Evolutionary conservation across 2,113 vertebrate genomes (phyloP).

Genomic region (Condylura cristata): DNA sequence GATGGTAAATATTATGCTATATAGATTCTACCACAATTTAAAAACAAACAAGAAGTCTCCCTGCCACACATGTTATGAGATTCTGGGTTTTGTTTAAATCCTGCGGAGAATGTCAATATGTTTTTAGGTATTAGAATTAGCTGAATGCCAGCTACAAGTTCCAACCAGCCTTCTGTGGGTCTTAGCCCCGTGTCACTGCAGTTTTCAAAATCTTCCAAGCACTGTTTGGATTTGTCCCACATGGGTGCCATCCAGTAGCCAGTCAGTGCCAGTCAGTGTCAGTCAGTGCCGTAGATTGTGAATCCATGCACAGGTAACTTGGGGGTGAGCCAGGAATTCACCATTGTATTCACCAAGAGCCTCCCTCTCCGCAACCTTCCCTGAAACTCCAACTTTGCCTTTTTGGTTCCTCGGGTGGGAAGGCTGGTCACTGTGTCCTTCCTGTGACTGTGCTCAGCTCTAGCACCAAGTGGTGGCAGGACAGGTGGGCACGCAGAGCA

Average conservation of each 20-base stretch:
- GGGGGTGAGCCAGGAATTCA: neutral
- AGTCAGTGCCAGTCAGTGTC: neutral
- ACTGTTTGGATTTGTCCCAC: neutral
- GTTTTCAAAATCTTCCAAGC: neutral
- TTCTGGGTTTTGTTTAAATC: slow-evolving; percentile 16
- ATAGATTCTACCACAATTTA: neutral
- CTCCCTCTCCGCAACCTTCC: neutral
- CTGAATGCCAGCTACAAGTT: neutral
- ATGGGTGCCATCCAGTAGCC: neutral
- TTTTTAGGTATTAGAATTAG: neutral
- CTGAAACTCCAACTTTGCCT: neutral
- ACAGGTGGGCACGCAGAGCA: neutral
- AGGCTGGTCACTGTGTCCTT: neutral
- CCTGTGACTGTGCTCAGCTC: neutral
- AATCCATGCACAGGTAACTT: neutral
- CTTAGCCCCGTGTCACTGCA: neutral
- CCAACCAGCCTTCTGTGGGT: neutral
- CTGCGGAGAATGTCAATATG: neutral
- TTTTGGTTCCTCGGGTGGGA: neutral
- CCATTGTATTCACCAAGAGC: neutral
- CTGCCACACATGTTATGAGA: neutral
- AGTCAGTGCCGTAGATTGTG: neutral
- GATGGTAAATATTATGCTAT: neutral
- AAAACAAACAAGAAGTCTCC: neutral
- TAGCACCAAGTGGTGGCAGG: neutral